phyloP scores from a whole-genome alignment of 2,888 invertebrate species.

The Hoplodrina ambigua region DNA sequence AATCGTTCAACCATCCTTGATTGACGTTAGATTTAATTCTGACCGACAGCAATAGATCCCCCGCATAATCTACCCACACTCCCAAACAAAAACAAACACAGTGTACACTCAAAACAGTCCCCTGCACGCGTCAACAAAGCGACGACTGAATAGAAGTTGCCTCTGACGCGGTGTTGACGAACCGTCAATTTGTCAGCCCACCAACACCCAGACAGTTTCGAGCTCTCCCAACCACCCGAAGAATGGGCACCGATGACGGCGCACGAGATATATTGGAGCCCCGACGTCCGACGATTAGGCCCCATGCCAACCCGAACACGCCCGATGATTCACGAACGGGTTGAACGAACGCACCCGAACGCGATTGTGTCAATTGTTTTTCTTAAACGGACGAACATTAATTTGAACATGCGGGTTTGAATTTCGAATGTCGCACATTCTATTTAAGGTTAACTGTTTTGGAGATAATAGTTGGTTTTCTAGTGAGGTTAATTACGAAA shows the following conservation, averaged over 20 bases:
- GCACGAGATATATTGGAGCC: constrained; percentile 84
- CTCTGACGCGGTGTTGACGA: constrained; percentile 72
- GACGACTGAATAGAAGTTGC: constrained; percentile 71
- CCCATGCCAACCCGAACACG: constrained; percentile 83
- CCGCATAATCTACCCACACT: constrained; percentile 64
- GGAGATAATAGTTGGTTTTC: constrained; percentile 60
- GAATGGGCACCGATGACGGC: constrained; percentile 88
- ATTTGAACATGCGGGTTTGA: constrained; percentile 84
- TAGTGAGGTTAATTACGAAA: constrained; percentile 54
- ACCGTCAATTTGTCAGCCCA: constrained; percentile 87
- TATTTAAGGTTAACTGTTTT: constrained; percentile 65
- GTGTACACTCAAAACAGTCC: constrained; percentile 61
- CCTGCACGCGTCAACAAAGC: constrained; percentile 62
- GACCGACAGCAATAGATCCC: constrained; percentile 60
- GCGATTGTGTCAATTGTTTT: constrained; percentile 86
- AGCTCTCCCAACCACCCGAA: constrained; percentile 82
- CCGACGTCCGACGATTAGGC: constrained; percentile 87
- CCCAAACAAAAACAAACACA: constrained; percentile 64
- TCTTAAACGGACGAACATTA: constrained; percentile 84
- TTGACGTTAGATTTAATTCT: constrained; percentile 63
- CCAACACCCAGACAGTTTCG: constrained; percentile 87
- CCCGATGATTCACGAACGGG: constrained; percentile 86
- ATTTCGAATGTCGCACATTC: constrained; percentile 76
- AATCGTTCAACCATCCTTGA: constrained; percentile 58
- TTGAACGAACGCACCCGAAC: constrained; percentile 80